Percentiles rank a stretch among this genome's conserved stretches.
phyloP scores from a whole-genome alignment of 2,797 vertebrate genomes.

The Syncerus caffer region DNA sequence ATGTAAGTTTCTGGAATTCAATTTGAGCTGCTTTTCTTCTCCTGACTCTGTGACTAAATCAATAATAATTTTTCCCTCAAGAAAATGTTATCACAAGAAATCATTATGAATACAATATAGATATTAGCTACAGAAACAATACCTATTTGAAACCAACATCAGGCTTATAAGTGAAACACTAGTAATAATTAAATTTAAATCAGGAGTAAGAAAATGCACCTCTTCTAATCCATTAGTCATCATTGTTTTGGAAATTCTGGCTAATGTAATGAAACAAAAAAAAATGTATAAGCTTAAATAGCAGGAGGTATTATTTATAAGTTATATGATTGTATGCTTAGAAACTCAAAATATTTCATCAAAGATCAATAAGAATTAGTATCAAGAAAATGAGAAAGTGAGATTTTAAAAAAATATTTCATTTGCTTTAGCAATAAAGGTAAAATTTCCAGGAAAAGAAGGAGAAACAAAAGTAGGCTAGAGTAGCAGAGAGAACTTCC shows the following conservation, averaged over 20 bases:
- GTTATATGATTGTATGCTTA: not conserved
- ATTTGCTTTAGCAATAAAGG: not conserved
- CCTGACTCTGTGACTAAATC: not conserved
- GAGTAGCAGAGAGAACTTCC: not conserved
- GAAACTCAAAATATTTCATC: not conserved
- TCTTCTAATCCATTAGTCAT: not conserved
- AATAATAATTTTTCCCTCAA: not conserved
- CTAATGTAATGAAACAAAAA: not conserved
- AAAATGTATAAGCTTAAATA: not conserved
- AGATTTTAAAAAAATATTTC: not conserved
- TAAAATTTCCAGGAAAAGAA: not conserved
- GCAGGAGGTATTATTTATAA: not conserved
- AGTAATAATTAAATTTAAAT: not conserved
- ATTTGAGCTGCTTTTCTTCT: not conserved
- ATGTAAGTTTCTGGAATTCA: not conserved
- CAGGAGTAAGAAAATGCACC: not conserved
- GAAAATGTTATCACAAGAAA: constrained; percentile 32
- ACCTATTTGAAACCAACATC: not conserved
- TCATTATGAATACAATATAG: not conserved
- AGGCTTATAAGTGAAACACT: not conserved
- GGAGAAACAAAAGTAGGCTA: not conserved
- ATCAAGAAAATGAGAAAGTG: not conserved
- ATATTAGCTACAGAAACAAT: not conserved
- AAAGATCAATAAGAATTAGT: not conserved
- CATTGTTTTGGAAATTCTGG: not conserved